Percentiles rank a stretch among this genome's conserved stretches.
Conservation (phyloP, 2,888 invertebrate species). For the Sesia bembeciformis region DNA sequence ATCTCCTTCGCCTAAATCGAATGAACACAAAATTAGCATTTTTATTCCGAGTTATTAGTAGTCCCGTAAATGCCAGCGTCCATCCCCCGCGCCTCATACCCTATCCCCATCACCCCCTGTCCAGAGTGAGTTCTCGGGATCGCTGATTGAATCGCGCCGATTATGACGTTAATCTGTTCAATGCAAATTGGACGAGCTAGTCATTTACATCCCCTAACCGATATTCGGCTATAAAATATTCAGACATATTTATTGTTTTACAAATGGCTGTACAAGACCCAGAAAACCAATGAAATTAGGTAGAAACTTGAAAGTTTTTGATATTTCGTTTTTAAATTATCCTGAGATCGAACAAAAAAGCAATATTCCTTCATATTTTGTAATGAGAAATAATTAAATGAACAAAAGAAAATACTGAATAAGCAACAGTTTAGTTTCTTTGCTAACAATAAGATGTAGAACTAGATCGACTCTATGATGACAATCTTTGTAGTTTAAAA, state of each 20-base stretch:
- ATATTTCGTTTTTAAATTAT: no score
- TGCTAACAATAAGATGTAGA: no score
- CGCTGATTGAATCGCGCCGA: constrained; percentile 70
- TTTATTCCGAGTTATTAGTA: constrained; percentile 70
- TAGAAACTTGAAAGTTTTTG: no score
- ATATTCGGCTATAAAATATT: constrained; percentile 62
- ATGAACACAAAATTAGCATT: constrained; percentile 73
- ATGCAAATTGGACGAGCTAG: constrained; percentile 71
- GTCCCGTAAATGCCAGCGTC: constrained; percentile 37
- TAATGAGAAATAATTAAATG: no score
- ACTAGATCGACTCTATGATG: no score
- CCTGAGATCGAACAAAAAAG: no score
- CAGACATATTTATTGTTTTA: constrained; percentile 22
- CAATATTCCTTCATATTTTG: no score
- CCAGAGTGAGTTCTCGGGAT: constrained; percentile 53
- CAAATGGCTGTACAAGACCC: not conserved
- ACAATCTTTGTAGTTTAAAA: no score
- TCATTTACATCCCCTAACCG: constrained; percentile 71
- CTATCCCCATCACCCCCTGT: constrained; percentile 17
- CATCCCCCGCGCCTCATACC: constrained; percentile 12
- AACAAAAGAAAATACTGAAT: no score
- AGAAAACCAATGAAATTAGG: no score
- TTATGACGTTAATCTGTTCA: constrained; percentile 74
- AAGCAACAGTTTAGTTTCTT: no score
- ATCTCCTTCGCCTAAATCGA: constrained; percentile 58